Conservation (phyloP, 2,113 vertebrate genomes). For the Strigops habroptila region DNA sequence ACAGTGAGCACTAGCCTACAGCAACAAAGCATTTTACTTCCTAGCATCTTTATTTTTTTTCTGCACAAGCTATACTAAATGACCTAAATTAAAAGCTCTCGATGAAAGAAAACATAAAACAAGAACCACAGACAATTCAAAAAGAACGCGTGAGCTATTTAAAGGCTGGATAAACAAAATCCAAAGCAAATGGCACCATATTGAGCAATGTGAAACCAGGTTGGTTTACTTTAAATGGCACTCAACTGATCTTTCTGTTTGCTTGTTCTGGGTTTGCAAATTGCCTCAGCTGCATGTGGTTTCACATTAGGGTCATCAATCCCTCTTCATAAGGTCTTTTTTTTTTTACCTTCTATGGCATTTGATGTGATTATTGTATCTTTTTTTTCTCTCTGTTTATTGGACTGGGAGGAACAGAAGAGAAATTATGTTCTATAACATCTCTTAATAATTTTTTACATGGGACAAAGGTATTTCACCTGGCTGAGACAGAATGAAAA, state of each 20-base stretch:
- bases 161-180: neutral
- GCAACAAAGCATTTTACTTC: neutral
- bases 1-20: neutral
- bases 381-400: neutral
- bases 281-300: neutral
- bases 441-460: neutral
- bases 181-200: neutral
- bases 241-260: neutral
- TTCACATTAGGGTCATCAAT: neutral
- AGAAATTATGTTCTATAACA: neutral
- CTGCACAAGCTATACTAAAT: neutral
- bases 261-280: neutral
- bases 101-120: neutral
- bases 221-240: neutral
- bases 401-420: neutral
- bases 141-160: neutral
- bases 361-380: neutral
- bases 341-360: neutral
- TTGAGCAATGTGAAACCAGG: neutral
- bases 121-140: neutral
- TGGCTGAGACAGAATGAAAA: neutral
- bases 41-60: neutral
- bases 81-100: neutral
- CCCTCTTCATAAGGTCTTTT: neutral
- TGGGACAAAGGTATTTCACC: neutral